Percentiles rank a stretch among this genome's conserved stretches.
These are phyloP conservation scores for Ciconia nigra DNA, from an alignment of 2,797 vertebrate species.

Conservation along the genomic window DNA sequence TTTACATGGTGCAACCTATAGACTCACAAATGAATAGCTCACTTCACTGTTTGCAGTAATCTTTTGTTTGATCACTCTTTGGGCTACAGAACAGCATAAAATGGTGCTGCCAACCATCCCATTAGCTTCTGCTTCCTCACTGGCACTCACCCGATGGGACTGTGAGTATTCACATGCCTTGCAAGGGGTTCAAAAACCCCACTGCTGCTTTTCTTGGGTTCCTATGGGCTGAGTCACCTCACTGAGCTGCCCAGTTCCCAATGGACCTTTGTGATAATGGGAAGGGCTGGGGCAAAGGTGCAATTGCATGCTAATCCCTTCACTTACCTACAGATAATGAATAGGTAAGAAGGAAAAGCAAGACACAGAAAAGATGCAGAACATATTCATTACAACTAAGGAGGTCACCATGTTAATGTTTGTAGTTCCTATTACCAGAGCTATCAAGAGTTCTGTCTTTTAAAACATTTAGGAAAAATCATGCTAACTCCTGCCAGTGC, in stretches of 20 bases:
- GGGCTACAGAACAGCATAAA: background rate
- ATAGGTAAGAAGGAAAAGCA: conserved; percentile 29
- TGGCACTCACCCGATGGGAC: background rate
- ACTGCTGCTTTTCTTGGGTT: background rate
- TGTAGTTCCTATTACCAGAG: background rate
- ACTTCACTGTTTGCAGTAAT: background rate
- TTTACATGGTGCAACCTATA: background rate
- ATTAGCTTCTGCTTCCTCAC: background rate
- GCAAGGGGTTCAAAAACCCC: background rate
- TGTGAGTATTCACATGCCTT: background rate
- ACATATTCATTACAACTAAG: conserved; percentile 31
- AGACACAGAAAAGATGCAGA: conserved; percentile 8
- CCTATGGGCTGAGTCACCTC: background rate
- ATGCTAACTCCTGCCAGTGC: background rate
- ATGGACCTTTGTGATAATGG: background rate
- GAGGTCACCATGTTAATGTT: background rate
- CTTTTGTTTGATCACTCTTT: background rate
- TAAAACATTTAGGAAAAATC: background rate
- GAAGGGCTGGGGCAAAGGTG: conserved; percentile 38
- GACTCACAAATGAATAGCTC: background rate
- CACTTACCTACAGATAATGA: conserved; percentile 45
- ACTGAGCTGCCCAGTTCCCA: background rate
- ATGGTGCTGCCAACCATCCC: background rate
- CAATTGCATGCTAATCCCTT: conserved; percentile 45
- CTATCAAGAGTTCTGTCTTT: background rate